Evolutionary conservation across 2,797 vertebrate genomes (phyloP).

Genomic region (Carapus acus): DNA sequence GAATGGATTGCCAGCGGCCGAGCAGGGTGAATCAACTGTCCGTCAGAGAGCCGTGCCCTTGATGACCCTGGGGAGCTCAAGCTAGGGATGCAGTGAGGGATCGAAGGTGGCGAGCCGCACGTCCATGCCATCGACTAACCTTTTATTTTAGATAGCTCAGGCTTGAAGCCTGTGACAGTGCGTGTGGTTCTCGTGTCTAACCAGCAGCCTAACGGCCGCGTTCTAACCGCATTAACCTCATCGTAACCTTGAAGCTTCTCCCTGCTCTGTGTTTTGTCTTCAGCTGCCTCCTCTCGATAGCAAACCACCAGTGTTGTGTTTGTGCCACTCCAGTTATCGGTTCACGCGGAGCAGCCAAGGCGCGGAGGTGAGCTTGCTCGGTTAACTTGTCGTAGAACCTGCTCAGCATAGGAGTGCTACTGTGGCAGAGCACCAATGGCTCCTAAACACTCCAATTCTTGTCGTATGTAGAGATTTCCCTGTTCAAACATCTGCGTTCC

Average conservation of each 20-base stretch:
- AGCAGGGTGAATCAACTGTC: constrained; percentile 46
- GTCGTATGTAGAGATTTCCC: background rate
- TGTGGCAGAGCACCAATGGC: too few relatives aligned
- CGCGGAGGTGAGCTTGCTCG: too few relatives aligned
- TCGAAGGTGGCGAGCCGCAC: background rate
- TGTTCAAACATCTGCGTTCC: constrained; percentile 4
- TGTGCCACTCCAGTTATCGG: constrained; percentile 21
- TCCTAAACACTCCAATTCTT: too few relatives aligned
- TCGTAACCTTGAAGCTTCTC: constrained; percentile 7
- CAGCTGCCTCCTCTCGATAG: too few relatives aligned
- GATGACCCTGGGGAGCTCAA: constrained; percentile 63
- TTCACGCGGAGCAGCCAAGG: constrained; percentile 5
- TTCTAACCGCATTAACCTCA: constrained; percentile 26
- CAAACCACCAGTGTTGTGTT: constrained; percentile 10
- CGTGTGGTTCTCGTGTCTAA: constrained; percentile 27
- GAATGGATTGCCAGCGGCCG: constrained; percentile 26
- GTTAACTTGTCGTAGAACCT: too few relatives aligned
- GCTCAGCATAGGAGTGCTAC: too few relatives aligned
- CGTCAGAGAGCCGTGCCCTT: constrained; percentile 69
- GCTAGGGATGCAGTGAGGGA: too few relatives aligned
- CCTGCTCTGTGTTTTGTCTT: constrained; percentile 16
- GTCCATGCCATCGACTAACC: constrained; percentile 5
- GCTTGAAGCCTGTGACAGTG: constrained; percentile 20
- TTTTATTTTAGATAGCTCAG: constrained; percentile 12
- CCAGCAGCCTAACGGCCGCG: constrained; percentile 19